Percentiles rank a stretch among this genome's conserved stretches.
Evolutionary conservation across 2,888 invertebrate genomes (phyloP).

Genomic region (Dascillus cervinus): DNA sequence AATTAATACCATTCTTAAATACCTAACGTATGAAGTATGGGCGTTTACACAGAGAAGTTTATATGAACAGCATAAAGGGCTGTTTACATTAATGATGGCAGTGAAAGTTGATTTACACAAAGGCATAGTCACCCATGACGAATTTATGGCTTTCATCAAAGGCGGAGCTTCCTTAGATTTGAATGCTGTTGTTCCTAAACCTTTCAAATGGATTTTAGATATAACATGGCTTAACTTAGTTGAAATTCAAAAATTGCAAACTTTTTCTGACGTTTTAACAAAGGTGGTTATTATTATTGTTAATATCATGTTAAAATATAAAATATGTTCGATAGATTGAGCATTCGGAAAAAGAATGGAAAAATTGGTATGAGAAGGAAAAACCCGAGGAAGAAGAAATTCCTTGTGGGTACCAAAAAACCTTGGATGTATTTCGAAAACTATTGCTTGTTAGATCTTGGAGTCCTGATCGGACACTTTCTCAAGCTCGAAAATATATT

Average conservation of each 20-base stretch:
- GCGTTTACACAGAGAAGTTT: slow-evolving; percentile 85
- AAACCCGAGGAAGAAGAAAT: slow-evolving; percentile 86
- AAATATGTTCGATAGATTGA: slow-evolving; percentile 53
- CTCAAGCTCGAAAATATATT: slow-evolving; percentile 87
- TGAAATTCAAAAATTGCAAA: slow-evolving; percentile 78
- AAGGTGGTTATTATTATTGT: too few relatives aligned
- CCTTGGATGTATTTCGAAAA: slow-evolving; percentile 82
- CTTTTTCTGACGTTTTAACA: slow-evolving; percentile 69
- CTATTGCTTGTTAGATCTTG: slow-evolving; percentile 81
- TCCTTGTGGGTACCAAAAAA: slow-evolving; percentile 81
- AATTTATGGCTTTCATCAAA: slow-evolving; percentile 93
- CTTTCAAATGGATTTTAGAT: slow-evolving; percentile 90
- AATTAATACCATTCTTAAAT: slow-evolving; percentile 79
- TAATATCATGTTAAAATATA: too few relatives aligned
- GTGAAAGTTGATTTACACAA: slow-evolving; percentile 90
- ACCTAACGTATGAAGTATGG: slow-evolving; percentile 83
- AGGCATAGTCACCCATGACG: slow-evolving; percentile 74
- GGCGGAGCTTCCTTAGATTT: slow-evolving; percentile 92
- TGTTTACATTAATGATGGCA: slow-evolving; percentile 89
- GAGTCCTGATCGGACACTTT: slow-evolving; percentile 92
- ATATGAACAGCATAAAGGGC: slow-evolving; percentile 86
- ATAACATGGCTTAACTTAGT: slow-evolving; percentile 95
- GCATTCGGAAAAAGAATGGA: slow-evolving; percentile 82
- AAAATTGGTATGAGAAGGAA: slow-evolving; percentile 85
- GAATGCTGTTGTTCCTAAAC: slow-evolving; percentile 87